Evolutionary conservation across 2,797 vertebrate genomes (phyloP).

Genomic region (Girardinus metallicus): DNA sequence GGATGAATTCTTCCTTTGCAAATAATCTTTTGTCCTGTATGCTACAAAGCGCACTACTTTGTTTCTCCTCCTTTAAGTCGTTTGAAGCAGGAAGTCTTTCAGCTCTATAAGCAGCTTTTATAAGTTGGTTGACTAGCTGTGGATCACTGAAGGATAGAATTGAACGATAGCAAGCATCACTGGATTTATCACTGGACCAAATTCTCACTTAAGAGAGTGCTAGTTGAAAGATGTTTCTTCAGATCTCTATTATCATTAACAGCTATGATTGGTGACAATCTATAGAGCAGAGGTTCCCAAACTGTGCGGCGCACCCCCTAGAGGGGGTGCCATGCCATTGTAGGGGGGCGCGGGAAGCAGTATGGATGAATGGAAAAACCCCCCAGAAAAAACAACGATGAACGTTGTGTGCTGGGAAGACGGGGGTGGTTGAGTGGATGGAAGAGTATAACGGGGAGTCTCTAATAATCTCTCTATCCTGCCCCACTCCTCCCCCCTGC

Average conservation of each 20-base stretch:
- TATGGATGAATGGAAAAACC: too few relatives aligned
- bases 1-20: background rate
- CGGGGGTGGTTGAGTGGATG: too few relatives aligned
- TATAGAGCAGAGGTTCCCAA: too few relatives aligned
- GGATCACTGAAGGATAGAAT: slow-evolving; percentile 70
- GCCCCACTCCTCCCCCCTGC: too few relatives aligned
- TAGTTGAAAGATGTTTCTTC: slow-evolving; percentile 47
- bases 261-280: background rate
- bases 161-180: slow-evolving; percentile 59
- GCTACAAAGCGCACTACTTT: slow-evolving; percentile 10
- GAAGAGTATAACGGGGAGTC: too few relatives aligned
- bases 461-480: too few relatives aligned
- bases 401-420: too few relatives aligned
- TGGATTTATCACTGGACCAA: slow-evolving; percentile 62
- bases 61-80: slow-evolving; percentile 59
- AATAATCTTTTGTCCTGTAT: slow-evolving; percentile 9
- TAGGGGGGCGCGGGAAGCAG: too few relatives aligned
- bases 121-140: slow-evolving; percentile 62
- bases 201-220: slow-evolving; percentile 60
- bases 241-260: slow-evolving; percentile 32
- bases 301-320: too few relatives aligned
- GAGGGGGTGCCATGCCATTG: too few relatives aligned
- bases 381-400: too few relatives aligned
- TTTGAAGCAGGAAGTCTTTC: slow-evolving; percentile 53
- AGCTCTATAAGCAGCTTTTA: slow-evolving; percentile 70